phyloP scores from a whole-genome alignment of 2,888 invertebrate species.

The Opisthograptis luteolata region DNA sequence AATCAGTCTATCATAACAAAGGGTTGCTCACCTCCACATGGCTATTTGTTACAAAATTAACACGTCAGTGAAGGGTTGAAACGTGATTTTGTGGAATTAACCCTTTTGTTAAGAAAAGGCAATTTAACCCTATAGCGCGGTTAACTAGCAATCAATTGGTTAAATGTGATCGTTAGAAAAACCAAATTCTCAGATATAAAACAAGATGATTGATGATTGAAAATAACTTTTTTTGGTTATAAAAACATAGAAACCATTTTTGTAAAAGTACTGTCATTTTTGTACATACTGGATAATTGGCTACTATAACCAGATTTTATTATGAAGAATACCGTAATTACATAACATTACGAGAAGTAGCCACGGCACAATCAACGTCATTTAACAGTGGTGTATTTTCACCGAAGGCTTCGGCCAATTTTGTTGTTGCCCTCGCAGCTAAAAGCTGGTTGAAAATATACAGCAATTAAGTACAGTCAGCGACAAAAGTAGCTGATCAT shows the following conservation, averaged over 20 bases:
- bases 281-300: too few relatives aligned
- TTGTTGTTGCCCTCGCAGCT: neutral
- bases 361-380: too few relatives aligned
- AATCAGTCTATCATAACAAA: conserved; percentile 34
- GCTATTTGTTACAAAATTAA: conserved; percentile 72
- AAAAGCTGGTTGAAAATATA: conserved; percentile 6
- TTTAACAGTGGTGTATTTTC: too few relatives aligned
- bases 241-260: too few relatives aligned
- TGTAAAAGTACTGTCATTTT: too few relatives aligned
- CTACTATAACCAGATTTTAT: too few relatives aligned
- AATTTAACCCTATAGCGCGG: conserved; percentile 45
- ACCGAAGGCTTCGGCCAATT: too few relatives aligned
- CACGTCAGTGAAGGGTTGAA: conserved; percentile 68
- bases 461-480: conserved; percentile 21
- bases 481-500: too few relatives aligned
- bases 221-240: too few relatives aligned
- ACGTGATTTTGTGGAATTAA: conserved; percentile 60
- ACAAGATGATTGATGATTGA: too few relatives aligned
- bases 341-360: too few relatives aligned
- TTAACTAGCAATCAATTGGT: conserved; percentile 71
- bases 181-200: neutral
- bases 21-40: conserved; percentile 39
- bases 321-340: too few relatives aligned
- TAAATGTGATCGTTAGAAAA: conserved; percentile 39
- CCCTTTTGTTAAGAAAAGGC: conserved; percentile 61